Evolutionary conservation across 23 tunicate species (phyloP).

Genomic region (Ascidia mentula): DNA sequence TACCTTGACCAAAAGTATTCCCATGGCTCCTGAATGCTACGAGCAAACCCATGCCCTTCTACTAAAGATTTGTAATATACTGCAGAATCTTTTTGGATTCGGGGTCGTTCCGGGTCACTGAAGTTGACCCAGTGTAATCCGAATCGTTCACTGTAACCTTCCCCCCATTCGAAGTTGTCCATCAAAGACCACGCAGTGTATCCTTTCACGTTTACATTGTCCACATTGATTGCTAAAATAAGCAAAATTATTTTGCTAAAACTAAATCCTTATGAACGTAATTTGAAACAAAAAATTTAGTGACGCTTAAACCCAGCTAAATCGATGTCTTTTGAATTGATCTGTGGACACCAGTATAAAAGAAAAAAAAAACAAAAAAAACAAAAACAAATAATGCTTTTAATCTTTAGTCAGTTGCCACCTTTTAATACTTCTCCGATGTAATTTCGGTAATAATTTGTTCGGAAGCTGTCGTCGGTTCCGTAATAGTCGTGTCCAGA

Average conservation of each 20-base stretch:
- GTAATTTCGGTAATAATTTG: slow-evolving; percentile 73
- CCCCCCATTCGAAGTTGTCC: slow-evolving; percentile 99
- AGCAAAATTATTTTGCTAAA: no score
- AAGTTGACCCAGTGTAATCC: slow-evolving; percentile 97
- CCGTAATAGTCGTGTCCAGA: slow-evolving; percentile 62
- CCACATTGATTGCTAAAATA: slow-evolving; percentile 66
- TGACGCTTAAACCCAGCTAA: no score
- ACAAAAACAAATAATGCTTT: no score
- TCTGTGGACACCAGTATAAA: neutral
- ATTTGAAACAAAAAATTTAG: no score
- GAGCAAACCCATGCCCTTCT: slow-evolving; percentile 36
- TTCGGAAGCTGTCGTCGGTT: slow-evolving; percentile 65
- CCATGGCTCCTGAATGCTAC: slow-evolving; percentile 74
- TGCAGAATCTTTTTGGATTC: slow-evolving; percentile 75
- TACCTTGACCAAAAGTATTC: slow-evolving; percentile 66
- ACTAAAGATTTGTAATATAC: slow-evolving; percentile 50
- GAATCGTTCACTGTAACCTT: slow-evolving; percentile 87
- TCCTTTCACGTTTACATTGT: slow-evolving; percentile 82
- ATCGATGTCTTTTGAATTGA: neutral
- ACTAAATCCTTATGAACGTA: no score
- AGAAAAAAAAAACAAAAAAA: no score
- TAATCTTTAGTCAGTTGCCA: no score
- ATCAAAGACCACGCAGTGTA: slow-evolving; percentile 99
- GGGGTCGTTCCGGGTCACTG: slow-evolving; percentile 67
- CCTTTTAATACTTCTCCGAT: slow-evolving; percentile 92